Conservation (phyloP, 2,113 vertebrate genomes). For the Chaenogobius annularis region DNA sequence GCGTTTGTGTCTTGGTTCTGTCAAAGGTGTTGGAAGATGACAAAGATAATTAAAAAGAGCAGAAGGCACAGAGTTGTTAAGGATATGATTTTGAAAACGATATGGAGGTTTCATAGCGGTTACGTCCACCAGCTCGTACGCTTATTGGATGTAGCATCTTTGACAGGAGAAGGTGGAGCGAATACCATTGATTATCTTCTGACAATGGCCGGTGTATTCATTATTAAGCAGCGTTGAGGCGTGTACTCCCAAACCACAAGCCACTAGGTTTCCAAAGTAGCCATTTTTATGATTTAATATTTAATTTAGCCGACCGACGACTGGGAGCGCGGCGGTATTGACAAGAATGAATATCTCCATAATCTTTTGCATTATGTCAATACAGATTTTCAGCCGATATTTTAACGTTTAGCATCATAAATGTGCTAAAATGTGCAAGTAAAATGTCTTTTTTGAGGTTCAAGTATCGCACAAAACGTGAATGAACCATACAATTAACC, state of each 20-base stretch:
- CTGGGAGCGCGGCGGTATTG: too few relatives aligned
- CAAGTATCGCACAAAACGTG: too few relatives aligned
- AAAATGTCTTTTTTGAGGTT: too few relatives aligned
- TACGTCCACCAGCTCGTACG: neutral
- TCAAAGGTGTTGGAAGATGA: constrained; percentile 10
- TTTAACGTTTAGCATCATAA: too few relatives aligned
- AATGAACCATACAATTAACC: too few relatives aligned
- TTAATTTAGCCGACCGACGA: neutral
- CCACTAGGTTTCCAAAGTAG: neutral
- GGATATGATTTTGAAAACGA: neutral
- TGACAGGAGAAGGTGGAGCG: neutral
- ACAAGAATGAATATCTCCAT: too few relatives aligned
- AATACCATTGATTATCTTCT: neutral
- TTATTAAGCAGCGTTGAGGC: neutral
- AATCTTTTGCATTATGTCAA: too few relatives aligned
- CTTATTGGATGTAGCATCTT: neutral
- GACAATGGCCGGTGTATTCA: neutral
- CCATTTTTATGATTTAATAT: neutral
- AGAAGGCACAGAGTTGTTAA: neutral
- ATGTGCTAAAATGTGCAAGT: too few relatives aligned
- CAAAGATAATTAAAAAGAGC: constrained; percentile 1
- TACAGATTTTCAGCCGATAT: too few relatives aligned
- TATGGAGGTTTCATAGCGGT: neutral
- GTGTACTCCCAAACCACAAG: neutral
- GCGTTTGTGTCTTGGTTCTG: neutral